These are phyloP conservation scores for Pholis gunnellus DNA, from an alignment of 2,113 vertebrate species.

Conservation along the genomic window DNA sequence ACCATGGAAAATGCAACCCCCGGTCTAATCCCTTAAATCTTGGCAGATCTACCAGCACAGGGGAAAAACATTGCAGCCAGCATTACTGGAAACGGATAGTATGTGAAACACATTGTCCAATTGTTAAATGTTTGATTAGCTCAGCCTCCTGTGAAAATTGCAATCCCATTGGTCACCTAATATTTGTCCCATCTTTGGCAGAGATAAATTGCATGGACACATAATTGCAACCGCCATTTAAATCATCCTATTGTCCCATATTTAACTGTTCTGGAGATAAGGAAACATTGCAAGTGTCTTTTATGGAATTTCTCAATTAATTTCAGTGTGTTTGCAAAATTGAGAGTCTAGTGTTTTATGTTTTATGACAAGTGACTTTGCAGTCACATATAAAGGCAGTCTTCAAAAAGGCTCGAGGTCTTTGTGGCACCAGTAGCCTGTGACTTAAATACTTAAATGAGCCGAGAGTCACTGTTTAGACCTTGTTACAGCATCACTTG, in stretches of 20 bases:
- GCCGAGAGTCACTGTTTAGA: slow-evolving; percentile 30
- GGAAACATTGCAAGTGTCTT: not conserved
- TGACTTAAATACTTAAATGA: slow-evolving; percentile 55
- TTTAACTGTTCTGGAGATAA: not conserved
- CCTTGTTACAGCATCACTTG: slow-evolving; percentile 54
- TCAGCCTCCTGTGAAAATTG: slow-evolving; percentile 33
- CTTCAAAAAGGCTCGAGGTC: slow-evolving; percentile 27
- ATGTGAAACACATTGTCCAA: slow-evolving; percentile 45
- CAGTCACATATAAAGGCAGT: slow-evolving; percentile 7
- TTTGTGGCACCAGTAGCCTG: slow-evolving; percentile 15
- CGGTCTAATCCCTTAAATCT: slow-evolving; percentile 68
- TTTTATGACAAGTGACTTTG: slow-evolving; percentile 22
- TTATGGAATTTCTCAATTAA: not conserved
- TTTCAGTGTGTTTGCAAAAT: slow-evolving; percentile 17
- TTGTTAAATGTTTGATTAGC: slow-evolving; percentile 63
- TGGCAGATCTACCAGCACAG: slow-evolving; percentile 57
- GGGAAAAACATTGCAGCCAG: slow-evolving; percentile 20
- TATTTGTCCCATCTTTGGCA: slow-evolving; percentile 33
- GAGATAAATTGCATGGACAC: slow-evolving; percentile 15
- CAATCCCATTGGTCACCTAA: slow-evolving; percentile 33
- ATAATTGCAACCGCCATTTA: slow-evolving; percentile 16
- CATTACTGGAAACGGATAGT: slow-evolving; percentile 54
- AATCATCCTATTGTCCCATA: not conserved
- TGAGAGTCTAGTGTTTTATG: slow-evolving; percentile 5
- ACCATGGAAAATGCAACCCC: slow-evolving; percentile 58